phyloP scores from a whole-genome alignment of 2,888 invertebrate species.

The Leucoma salicis region DNA sequence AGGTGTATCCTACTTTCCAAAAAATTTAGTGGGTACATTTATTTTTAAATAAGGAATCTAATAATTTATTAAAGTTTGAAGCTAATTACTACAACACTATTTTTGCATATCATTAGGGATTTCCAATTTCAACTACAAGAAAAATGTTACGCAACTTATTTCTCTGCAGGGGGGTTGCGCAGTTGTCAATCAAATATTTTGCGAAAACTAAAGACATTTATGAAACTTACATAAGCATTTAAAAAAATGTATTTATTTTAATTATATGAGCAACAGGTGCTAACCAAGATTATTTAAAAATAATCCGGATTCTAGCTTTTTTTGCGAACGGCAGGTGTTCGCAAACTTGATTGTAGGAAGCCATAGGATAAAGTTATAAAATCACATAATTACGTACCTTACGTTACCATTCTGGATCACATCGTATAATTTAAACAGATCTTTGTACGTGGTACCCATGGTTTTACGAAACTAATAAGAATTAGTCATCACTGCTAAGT shows the following conservation, averaged over 20 bases:
- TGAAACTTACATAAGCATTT: conserved; percentile 2
- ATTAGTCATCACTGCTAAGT: conserved; percentile 55
- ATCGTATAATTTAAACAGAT: conserved; percentile 82
- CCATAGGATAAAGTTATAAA: not conserved
- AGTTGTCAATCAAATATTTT: conserved; percentile 2
- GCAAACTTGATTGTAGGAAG: conserved; percentile 10
- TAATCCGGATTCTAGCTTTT: conserved; percentile 11
- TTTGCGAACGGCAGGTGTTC: conserved; percentile 24
- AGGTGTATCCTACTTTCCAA: no score
- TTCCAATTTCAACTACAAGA: no score
- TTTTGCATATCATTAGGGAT: no score
- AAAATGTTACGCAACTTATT: not conserved
- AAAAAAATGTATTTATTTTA: not conserved
- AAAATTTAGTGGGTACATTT: no score
- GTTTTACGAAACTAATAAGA: conserved; percentile 41
- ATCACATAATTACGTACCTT: conserved; percentile 61
- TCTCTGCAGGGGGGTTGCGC: not conserved
- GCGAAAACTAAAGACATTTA: conserved; percentile 10
- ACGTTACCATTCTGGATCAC: conserved; percentile 84
- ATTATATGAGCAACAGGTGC: not conserved
- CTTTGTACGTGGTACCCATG: conserved; percentile 69
- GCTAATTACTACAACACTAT: no score
- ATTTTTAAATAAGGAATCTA: no score
- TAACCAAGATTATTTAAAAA: not conserved
- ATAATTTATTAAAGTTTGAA: no score